Conservation (phyloP, 2,797 vertebrate genomes). For the Allenopithecus nigroviridis region DNA sequence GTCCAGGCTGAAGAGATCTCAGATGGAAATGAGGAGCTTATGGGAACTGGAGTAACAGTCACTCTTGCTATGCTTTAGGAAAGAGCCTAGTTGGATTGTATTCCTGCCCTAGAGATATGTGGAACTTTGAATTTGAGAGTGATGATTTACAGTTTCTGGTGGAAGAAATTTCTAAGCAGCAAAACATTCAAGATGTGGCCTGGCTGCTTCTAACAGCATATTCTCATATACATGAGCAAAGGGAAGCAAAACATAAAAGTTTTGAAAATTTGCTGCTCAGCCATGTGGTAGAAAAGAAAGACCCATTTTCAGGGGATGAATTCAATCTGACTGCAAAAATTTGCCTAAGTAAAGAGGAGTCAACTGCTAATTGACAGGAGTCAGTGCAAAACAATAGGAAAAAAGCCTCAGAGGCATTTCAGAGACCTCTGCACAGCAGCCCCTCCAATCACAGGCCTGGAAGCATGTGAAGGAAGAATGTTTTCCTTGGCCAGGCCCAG, state of each 20-base stretch:
- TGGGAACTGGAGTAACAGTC: no score
- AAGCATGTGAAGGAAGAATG: no score
- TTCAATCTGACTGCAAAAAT: not conserved
- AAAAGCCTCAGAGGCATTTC: not conserved
- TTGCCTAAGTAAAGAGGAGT: not conserved
- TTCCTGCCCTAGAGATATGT: not conserved
- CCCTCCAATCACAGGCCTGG: no score
- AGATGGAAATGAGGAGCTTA: not conserved
- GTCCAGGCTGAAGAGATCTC: not conserved
- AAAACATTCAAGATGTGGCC: not conserved
- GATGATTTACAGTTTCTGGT: not conserved
- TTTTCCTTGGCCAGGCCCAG: no score
- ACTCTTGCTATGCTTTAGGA: not conserved
- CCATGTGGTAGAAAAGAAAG: not conserved
- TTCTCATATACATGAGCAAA: not conserved
- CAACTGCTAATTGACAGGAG: not conserved
- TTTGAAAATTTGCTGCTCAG: not conserved
- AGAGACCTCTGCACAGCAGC: no score
- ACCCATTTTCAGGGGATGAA: not conserved
- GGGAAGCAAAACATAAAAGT: not conserved
- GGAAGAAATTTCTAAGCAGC: not conserved
- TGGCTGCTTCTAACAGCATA: not conserved
- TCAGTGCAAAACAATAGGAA: not conserved
- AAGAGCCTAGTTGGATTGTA: not conserved
- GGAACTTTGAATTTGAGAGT: not conserved